A percentile compares a stretch with the other conserved stretches of the same genome.
phyloP scores from a whole-genome alignment of 92 coral and sea anemone species.

The Palythoa caribaeorum region DNA sequence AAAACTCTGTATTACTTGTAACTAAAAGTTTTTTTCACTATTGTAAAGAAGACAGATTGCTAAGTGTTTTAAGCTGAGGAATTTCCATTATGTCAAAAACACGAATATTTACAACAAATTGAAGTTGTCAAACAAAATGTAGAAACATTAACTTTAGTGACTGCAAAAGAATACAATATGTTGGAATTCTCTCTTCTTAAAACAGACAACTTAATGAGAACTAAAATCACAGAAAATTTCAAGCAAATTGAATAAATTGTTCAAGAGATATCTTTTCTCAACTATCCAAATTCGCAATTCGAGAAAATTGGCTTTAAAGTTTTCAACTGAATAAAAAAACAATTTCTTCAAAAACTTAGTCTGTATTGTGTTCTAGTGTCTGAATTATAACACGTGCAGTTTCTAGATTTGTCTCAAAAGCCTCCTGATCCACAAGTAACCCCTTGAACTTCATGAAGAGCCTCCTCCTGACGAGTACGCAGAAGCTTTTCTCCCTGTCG shows the following conservation, averaged over 20 bases:
- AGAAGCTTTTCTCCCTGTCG: slow-evolving; percentile 45
- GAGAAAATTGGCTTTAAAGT: slow-evolving; percentile 58
- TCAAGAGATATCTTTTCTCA: slow-evolving; percentile 57
- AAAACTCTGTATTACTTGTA: slow-evolving; percentile 42
- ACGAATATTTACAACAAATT: no score
- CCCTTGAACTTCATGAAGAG: slow-evolving; percentile 60
- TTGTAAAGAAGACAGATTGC: slow-evolving; percentile 42
- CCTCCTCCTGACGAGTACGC: slow-evolving; percentile 56
- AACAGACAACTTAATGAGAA: slow-evolving; percentile 42
- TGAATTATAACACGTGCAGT: slow-evolving; percentile 3
- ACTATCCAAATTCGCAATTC: slow-evolving; percentile 27
- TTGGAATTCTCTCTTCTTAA: slow-evolving; percentile 30
- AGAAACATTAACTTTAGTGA: slow-evolving; percentile 5
- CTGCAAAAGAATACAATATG: slow-evolving; percentile 35
- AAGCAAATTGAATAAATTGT: slow-evolving; percentile 48
- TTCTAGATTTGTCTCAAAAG: slow-evolving; percentile 40
- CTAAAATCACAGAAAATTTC: slow-evolving; percentile 60
- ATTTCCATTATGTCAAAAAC: no score
- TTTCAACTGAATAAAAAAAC: slow-evolving; percentile 15
- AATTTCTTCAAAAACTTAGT: not conserved
- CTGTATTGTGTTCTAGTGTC: slow-evolving; percentile 2
- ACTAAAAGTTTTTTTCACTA: slow-evolving; percentile 20
- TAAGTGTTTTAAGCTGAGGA: slow-evolving; percentile 49
- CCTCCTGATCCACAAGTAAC: slow-evolving; percentile 59
- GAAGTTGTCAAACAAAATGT: no score